Evolutionary conservation across 1,140 invertebrate species (phyloP).

Genomic region (Oryctes rhinoceros): DNA sequence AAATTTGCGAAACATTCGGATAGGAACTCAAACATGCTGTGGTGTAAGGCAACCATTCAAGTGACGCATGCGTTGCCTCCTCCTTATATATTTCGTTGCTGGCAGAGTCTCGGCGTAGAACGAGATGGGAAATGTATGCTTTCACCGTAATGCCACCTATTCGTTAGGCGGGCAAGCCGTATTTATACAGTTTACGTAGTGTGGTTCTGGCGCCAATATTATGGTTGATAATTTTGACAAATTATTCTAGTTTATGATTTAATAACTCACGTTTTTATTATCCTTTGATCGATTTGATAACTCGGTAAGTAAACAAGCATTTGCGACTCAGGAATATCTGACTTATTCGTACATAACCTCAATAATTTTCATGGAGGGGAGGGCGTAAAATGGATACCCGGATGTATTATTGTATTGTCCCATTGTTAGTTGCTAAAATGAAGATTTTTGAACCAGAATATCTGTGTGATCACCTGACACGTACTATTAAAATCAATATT

Average conservation of each 20-base stretch:
- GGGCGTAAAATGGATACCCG: background rate
- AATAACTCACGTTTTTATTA: background rate
- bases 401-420: background rate
- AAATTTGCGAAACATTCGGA: background rate
- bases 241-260: background rate
- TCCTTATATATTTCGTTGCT: background rate
- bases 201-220: slow-evolving; percentile 13
- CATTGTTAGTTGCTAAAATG: background rate
- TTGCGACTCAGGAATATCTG: background rate
- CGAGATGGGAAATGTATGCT: background rate
- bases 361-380: background rate
- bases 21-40: background rate
- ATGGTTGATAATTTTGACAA: background rate
- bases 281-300: background rate
- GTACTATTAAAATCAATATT: background rate
- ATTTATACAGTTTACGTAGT: background rate
- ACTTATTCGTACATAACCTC: background rate
- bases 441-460: background rate
- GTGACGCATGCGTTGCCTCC: slow-evolving; percentile 6
- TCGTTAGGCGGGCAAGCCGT: background rate
- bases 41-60: slow-evolving; percentile 14
- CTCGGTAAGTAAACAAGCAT: background rate
- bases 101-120: slow-evolving; percentile 4
- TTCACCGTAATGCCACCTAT: slow-evolving; percentile 7
- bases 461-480: background rate